A percentile compares a stretch with the other conserved stretches of the same genome.
Evolutionary conservation across 2,113 vertebrate genomes (phyloP).

Genomic region (Meles meles): DNA sequence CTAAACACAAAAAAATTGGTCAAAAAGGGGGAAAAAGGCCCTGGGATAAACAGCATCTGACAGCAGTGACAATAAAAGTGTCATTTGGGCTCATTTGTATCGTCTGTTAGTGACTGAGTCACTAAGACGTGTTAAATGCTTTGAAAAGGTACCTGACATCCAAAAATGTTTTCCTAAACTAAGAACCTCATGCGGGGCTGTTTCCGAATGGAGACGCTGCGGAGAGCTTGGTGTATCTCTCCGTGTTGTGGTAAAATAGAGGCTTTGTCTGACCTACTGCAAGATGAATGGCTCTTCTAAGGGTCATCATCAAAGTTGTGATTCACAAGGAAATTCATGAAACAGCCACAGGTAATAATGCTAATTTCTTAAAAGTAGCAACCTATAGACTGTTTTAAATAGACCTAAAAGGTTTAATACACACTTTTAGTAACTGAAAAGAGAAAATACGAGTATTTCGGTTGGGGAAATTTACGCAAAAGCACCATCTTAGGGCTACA

Average conservation of each 20-base stretch:
- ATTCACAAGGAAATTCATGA: background rate
- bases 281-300: background rate
- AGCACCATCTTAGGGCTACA: background rate
- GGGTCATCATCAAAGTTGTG: background rate
- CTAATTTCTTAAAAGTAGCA: background rate
- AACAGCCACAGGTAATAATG: background rate
- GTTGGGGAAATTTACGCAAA: background rate
- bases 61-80: background rate
- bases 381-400: background rate
- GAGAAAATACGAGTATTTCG: background rate
- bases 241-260: background rate
- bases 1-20: background rate
- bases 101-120: background rate
- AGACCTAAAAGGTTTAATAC: background rate
- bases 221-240: background rate
- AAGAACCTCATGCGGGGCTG: background rate
- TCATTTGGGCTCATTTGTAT: background rate
- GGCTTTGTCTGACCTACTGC: background rate
- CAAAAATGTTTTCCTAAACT: constrained; percentile 15
- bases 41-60: background rate
- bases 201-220: background rate
- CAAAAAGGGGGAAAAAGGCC: background rate
- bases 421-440: background rate
- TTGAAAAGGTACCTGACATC: background rate
- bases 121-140: background rate